Base-by-base conservation (phyloP, 2,113 vertebrate species). In the Brachypodius melanocephalos region DNA sequence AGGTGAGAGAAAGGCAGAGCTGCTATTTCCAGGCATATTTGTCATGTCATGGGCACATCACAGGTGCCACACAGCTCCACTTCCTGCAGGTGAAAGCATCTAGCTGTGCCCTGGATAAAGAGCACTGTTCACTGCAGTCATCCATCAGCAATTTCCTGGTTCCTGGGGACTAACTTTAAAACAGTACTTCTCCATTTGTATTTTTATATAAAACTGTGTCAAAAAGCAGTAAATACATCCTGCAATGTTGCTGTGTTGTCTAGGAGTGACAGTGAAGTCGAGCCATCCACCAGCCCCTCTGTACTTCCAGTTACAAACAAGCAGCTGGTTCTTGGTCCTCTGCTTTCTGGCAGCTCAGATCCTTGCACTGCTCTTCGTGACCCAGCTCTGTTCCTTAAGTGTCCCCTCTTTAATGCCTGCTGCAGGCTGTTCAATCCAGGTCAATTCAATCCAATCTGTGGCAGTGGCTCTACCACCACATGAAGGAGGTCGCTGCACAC, bases 11-110 rank as follows among this genome's bases (percentile, higher is more conserved):
- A 81, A 22, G 12, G 42, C 48, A 42, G 14, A 52, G 8, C 15
- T 55, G 19, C 31, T 21, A 8, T 16, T 48, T 25, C 32, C 4
- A 1, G n/a, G 22, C 2, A 0, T 8, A 10, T 42, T 42, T 46
- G 32, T 25, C 22, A 17, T 12, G 10, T 51, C 45, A 29, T 4
- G 14, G 43, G 6, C 28, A 26, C 2, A 5, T 8, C 17, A 22
- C 14, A 21, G 1, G 42, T 6, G 42, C 36, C 38, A 45, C 13
- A 6, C 7, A 61, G 29, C 42, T 46, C 69, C 8, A 0, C 12
- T 32, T 26, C 32, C 32, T n/a, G 40, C 52, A 45, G 25, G 5
- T 16, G 31, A 28, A 26, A 26, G 17, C 36, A 82, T 43, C 38
- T 19, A n/a, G 14, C 18, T 51, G 62, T 25, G 43, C 19, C 24